Conservation (phyloP, 2,888 invertebrate genomes). For the Globia sparganii region DNA sequence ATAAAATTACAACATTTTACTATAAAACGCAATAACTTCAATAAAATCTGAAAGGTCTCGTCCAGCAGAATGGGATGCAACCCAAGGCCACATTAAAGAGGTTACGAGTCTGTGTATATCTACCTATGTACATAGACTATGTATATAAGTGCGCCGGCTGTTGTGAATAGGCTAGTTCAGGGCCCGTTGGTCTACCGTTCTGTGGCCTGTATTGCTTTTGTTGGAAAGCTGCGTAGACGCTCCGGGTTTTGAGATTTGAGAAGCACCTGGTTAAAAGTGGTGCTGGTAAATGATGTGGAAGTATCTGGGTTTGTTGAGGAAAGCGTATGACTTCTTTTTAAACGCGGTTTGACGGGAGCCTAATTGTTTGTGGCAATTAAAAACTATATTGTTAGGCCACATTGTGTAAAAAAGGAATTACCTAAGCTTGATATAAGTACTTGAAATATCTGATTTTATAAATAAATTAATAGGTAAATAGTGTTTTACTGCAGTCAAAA, state of each 20-base stretch:
- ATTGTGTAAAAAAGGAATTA: no score
- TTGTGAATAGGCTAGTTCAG: conserved; percentile 46
- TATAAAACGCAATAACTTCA: not conserved
- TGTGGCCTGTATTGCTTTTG: conserved; percentile 55
- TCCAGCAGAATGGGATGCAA: conserved; percentile 20
- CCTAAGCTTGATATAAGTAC: no score
- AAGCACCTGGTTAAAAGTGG: not conserved
- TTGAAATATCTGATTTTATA: no score
- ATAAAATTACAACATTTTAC: not conserved
- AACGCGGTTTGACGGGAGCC: not conserved
- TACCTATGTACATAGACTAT: not conserved
- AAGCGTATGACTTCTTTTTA: not conserved
- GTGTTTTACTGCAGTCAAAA: no score
- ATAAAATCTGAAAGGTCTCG: not conserved
- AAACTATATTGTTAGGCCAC: no score
- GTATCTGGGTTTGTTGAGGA: not conserved
- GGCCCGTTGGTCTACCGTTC: conserved; percentile 26
- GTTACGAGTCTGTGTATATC: conserved; percentile 6
- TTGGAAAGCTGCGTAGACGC: conserved; percentile 17
- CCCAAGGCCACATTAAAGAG: conserved; percentile 37
- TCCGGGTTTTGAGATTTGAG: conserved; percentile 5
- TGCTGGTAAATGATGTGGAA: not conserved
- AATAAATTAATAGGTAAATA: no score
- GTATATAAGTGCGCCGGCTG: conserved; percentile 45
- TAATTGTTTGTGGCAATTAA: no score